These are phyloP conservation scores for Gymnocephalus cernua DNA, from an alignment of 2,113 vertebrate species.

Conservation along the genomic window DNA sequence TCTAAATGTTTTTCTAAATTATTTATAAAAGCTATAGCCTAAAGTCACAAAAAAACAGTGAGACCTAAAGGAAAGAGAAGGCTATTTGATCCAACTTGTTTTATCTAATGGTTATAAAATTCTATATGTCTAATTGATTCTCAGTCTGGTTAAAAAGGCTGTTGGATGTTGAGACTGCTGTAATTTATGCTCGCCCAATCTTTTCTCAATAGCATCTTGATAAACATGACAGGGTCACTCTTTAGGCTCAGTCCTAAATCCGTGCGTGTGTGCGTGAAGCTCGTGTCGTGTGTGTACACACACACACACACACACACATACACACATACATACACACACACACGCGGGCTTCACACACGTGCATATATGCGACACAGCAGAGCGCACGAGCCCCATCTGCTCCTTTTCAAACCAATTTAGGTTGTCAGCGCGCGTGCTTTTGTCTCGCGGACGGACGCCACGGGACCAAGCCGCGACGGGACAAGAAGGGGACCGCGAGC, in stretches of 20 bases:
- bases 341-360: too few species aligned
- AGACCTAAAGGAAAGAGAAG: background rate
- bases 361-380: conserved; percentile 54
- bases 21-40: background rate
- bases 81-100: background rate
- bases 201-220: conserved; percentile 31
- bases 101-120: background rate
- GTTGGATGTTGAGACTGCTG: conserved; percentile 22
- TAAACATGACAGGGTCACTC: conserved; percentile 55
- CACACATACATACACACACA: too few species aligned
- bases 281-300: too few species aligned
- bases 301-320: too few species aligned
- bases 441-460: conserved; percentile 87
- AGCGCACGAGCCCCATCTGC: conserved; percentile 93
- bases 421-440: conserved; percentile 90
- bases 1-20: background rate
- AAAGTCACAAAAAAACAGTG: background rate
- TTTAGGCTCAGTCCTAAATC: conserved; percentile 30
- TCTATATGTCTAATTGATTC: conserved; percentile 1
- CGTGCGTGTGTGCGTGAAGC: background rate
- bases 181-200: conserved; percentile 41
- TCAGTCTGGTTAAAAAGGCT: conserved; percentile 19
- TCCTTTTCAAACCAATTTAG: conserved; percentile 92
- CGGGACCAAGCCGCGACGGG: conserved; percentile 47
- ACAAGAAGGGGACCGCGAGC: conserved; percentile 4